Percentiles rank a stretch among this genome's conserved stretches.
phyloP scores from a whole-genome alignment of 1,140 invertebrate genomes.

The Zaprionus ghesquierei region DNA sequence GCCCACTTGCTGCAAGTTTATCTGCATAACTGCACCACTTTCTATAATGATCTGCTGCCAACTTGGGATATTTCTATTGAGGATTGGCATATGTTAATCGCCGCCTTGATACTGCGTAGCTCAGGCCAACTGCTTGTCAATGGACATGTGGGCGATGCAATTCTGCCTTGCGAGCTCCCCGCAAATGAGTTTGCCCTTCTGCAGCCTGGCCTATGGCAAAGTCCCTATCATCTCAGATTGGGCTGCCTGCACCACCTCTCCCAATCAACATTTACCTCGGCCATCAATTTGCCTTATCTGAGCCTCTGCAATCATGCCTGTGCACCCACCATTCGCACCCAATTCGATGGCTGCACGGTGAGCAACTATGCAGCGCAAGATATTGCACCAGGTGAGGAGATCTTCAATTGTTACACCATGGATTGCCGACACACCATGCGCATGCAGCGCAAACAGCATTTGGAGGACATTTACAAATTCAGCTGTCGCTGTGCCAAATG shows the following conservation, averaged over 20 bases:
- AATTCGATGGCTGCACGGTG: constrained; percentile 50
- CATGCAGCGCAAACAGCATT: constrained; percentile 11
- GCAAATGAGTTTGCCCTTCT: constrained; percentile 41
- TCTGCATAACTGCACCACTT: constrained; percentile 47
- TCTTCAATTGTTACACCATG: constrained; percentile 68
- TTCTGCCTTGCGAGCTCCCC: constrained; percentile 23
- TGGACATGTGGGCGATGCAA: constrained; percentile 52
- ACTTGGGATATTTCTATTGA: not conserved
- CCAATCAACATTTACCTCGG: constrained; percentile 20
- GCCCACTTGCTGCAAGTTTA: constrained; percentile 63
- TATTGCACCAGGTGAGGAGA: constrained; percentile 47
- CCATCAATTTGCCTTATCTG: constrained; percentile 69
- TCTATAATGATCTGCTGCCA: constrained; percentile 34
- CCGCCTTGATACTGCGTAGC: constrained; percentile 56
- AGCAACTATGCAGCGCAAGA: constrained; percentile 30
- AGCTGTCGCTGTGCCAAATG: constrained; percentile 59
- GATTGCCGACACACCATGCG: constrained; percentile 38
- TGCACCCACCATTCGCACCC: constrained; percentile 37
- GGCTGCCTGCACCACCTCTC: constrained; percentile 56
- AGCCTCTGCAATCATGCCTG: constrained; percentile 72
- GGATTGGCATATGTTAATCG: constrained; percentile 53
- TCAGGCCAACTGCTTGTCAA: constrained; percentile 62
- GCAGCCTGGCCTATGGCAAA: constrained; percentile 47
- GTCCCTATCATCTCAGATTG: constrained; percentile 35
- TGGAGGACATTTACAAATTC: constrained; percentile 59